Base-by-base conservation (phyloP, 2,797 vertebrate species). In the Lerista edwardsae region DNA sequence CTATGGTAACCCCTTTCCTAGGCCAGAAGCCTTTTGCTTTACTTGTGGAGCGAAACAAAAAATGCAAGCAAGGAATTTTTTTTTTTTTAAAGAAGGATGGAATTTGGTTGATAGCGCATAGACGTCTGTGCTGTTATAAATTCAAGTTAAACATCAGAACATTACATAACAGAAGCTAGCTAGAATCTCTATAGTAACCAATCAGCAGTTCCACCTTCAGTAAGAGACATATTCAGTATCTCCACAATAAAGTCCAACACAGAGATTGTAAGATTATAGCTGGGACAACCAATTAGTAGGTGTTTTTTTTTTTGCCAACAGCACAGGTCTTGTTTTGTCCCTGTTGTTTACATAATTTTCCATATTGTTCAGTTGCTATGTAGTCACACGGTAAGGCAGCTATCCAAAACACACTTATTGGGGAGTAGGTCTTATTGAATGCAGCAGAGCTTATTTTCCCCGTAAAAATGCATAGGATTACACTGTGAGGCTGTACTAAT, bases 1-100 rank as follows among this genome's bases (percentile, higher is more conserved):
- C 94, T 91, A 95, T 90, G 86, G 88, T 75, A 94, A 95, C 93
- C 10, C 86, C 73, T 79, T 92, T 89, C 91, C 88, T 87, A 92
- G 94, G 68, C 83, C 91, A 85, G 83, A 88, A 94, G 84, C 76
- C 88, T 93, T 94, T 92, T 68, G 31, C 87, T 90, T 2, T 0
- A 87, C 81, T 87, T 81, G 34, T 47, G 78, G 0, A 0, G 55
- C 0, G 0, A 77, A 82, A 78, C 29, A 23, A 55, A 55, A 82
- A 82, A 86, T 72, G 67, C 44, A 59, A 86, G 31, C 47, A 80
- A 82, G 65, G 87, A 88, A 89, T 76, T 75, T 29, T 39, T 44
- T 9, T 14, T 51, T 51, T 51, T 51, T 51, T 9, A 69, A 0
- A 0, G 9, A 44, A 82, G 69, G 47, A 29, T 10, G 4, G 59